Evolutionary conservation across 2,113 vertebrate genomes (phyloP), one percentile per base, ranked within the genome.

Genomic region (Uropsilus gracilis): DNA sequence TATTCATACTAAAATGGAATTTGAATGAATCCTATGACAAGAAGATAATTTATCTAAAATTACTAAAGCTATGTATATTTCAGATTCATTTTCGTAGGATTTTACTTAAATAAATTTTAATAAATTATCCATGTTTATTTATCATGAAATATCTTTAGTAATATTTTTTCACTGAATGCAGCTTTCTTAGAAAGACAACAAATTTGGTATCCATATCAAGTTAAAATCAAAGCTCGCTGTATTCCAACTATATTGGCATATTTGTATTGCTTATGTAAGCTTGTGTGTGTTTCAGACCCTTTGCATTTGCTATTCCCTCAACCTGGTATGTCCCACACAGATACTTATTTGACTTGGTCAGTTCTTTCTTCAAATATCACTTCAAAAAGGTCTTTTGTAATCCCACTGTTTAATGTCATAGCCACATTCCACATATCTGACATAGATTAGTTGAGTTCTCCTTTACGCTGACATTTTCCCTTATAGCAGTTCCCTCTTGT

Each of bases 61-160:
- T 75, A 90, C 11, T 95, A n/a, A 84, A 68, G 22, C 34, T 81
- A 4, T 82, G 32, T 8, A 26, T 81, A 32, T 84, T 64, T 71
- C 50, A 80, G 8, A 57, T 26, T 68, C 55, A 68, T 59, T 94
- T 87, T 89, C 57, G 30, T 68, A 24, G 37, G 18, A 20, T 66
- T 94, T 90, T 37, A 75, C 64, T 72, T 66, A 73, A n/a, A n/a
- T n/a, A n/a, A n/a, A n/a, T n/a, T 30, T 68, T 80, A 85, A 48
- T 50, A 83, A 84, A 84, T 82, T 87, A 87, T 78, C 37, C 32
- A 48, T 66, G 72, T 13, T 30, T 30, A 0, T 55, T 91, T 91
- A 50, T 84, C 69, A 85, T 72, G 32, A 88, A 59, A 61, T 86
- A 18, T 78, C 13, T 75, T 53, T 46, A 94, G 32, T 93, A 32